phyloP scores from a whole-genome alignment of 2,797 vertebrate species.

The Paratrypauchen microcephalus region DNA sequence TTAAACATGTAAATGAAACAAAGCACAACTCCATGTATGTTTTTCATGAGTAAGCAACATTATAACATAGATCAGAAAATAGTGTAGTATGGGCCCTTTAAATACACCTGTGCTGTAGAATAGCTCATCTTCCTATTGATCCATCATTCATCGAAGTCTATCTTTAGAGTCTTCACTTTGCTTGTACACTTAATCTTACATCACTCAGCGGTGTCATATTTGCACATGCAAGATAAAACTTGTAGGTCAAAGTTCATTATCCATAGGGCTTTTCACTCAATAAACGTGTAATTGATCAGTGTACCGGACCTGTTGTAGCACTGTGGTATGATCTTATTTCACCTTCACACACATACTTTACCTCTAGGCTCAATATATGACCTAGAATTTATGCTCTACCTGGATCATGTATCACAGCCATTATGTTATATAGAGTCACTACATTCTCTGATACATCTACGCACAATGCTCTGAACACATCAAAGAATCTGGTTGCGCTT shows the following conservation, averaged over 20 bases:
- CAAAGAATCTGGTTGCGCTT: not conserved
- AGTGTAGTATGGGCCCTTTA: too few relatives aligned
- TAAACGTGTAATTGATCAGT: constrained; percentile 41
- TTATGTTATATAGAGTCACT: constrained; percentile 8
- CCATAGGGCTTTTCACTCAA: constrained; percentile 22
- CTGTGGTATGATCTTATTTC: constrained; percentile 35
- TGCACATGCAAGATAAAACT: constrained; percentile 34
- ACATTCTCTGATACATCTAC: not conserved
- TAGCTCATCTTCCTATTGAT: not conserved
- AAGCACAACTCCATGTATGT: too few relatives aligned
- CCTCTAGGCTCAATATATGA: constrained; percentile 10
- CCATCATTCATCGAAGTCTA: constrained; percentile 1
- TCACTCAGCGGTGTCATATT: constrained; percentile 25
- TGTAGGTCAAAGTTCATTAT: constrained; percentile 22
- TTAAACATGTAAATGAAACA: too few relatives aligned
- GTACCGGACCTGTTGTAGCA: constrained; percentile 9
- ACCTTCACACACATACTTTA: constrained; percentile 24
- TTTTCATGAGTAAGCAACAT: too few relatives aligned
- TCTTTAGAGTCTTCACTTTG: constrained; percentile 11
- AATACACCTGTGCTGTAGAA: not conserved
- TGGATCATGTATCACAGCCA: not conserved
- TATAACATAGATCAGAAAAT: too few relatives aligned
- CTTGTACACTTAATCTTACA: not conserved
- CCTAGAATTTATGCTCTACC: constrained; percentile 10
- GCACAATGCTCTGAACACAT: not conserved